These are phyloP conservation scores for Micrasema minimum DNA, from an alignment of 1,140 invertebrate species.

Conservation along the genomic window DNA sequence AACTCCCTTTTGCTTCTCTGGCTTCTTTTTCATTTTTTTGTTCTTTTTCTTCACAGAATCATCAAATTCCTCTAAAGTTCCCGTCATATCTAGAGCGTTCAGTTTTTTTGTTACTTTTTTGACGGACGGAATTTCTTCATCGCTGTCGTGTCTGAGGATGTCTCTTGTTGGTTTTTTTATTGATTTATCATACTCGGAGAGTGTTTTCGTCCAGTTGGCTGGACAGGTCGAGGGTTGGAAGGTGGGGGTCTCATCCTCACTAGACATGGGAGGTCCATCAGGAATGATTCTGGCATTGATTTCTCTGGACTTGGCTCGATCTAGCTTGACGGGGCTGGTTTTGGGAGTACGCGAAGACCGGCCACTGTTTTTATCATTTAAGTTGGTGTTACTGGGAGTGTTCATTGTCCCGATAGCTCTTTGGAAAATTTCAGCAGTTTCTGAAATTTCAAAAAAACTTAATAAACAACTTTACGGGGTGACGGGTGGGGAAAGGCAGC, in stretches of 20 bases:
- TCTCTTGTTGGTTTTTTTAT: constrained; percentile 37
- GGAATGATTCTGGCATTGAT: constrained; percentile 57
- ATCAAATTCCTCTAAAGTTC: constrained; percentile 65
- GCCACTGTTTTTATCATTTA: constrained; percentile 51
- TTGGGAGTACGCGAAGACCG: constrained; percentile 51
- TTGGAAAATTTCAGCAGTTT: constrained; percentile 66
- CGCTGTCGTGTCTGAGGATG: constrained; percentile 20
- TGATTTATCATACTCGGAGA: constrained; percentile 47
- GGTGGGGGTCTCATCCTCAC: constrained; percentile 60
- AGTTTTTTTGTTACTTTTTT: constrained; percentile 51
- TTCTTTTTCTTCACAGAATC: constrained; percentile 66
- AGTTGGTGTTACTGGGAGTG: constrained; percentile 39
- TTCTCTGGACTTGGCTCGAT: constrained; percentile 65
- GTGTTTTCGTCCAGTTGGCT: constrained; percentile 59
- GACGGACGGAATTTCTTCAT: constrained; percentile 40
- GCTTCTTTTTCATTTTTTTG: constrained; percentile 62
- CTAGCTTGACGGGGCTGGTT: constrained; percentile 57
- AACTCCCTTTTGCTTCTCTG: constrained; percentile 54
- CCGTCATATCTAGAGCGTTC: constrained; percentile 62
- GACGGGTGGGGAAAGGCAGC: too few species aligned
- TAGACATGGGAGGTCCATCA: constrained; percentile 55
- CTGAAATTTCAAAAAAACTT: constrained; percentile 56
- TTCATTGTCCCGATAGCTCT: constrained; percentile 61
- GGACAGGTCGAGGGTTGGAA: constrained; percentile 57
- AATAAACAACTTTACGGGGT: too few species aligned